Conservation (phyloP, 2,113 vertebrate genomes). For the Ranitomeya imitator region DNA sequence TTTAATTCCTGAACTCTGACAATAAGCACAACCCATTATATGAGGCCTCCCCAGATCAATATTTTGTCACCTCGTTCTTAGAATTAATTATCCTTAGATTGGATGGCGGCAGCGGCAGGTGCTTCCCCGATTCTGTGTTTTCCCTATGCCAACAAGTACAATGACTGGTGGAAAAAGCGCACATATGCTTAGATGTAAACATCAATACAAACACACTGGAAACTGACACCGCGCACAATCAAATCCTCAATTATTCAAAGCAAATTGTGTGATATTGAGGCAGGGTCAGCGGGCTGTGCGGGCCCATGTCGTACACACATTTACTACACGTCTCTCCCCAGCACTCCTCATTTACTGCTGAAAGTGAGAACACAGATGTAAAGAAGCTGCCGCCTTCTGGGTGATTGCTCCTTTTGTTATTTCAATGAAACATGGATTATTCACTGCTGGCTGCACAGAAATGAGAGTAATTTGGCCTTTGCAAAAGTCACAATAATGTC, state of each 20-base stretch:
- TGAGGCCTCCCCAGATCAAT: not conserved
- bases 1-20: not conserved
- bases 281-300: conserved; percentile 21
- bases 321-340: conserved; percentile 34
- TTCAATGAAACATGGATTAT: conserved; percentile 31
- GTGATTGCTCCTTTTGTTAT: conserved; percentile 28
- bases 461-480: not conserved
- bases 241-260: conserved; percentile 49
- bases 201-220: conserved; percentile 44
- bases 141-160: not conserved
- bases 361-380: conserved; percentile 52
- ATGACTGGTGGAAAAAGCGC: not conserved
- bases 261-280: conserved; percentile 53
- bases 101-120: not conserved
- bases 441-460: not conserved
- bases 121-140: no score
- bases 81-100: conserved; percentile 8
- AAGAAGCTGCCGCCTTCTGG: conserved; percentile 42
- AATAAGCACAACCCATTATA: not conserved
- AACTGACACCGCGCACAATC: conserved; percentile 39
- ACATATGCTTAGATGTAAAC: conserved; percentile 37
- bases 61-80: not conserved
- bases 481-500: conserved; percentile 44
- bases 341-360: not conserved
- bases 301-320: conserved; percentile 44